Conservation (phyloP, 2,113 vertebrate species). For the Morone saxatilis region DNA sequence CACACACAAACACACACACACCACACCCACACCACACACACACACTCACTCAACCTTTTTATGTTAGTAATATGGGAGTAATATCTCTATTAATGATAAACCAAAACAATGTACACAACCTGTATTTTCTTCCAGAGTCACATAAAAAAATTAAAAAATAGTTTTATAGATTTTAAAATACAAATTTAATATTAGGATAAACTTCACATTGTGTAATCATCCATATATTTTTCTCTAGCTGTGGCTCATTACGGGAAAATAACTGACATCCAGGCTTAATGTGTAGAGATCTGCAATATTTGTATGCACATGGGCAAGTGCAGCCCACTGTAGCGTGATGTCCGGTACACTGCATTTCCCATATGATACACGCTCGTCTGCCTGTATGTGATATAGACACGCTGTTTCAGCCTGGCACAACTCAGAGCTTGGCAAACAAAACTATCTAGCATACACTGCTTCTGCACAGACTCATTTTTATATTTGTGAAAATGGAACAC, state of each 20-base stretch:
- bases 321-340: slow-evolving; percentile 38
- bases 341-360: slow-evolving; percentile 31
- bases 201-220: background rate
- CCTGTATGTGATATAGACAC: background rate
- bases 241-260: slow-evolving; percentile 24
- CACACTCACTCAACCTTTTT: background rate
- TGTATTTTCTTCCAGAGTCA: background rate
- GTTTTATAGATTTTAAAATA: background rate
- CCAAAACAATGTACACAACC: background rate
- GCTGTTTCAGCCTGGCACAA: slow-evolving; percentile 9
- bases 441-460: background rate
- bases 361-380: slow-evolving; percentile 24
- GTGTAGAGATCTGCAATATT: slow-evolving; percentile 6
- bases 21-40: background rate
- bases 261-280: slow-evolving; percentile 7
- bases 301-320: slow-evolving; percentile 12
- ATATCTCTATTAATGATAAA: background rate
- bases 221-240: background rate
- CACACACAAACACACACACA: background rate
- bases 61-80: background rate
- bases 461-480: slow-evolving; percentile 8
- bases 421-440: background rate
- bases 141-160: background rate
- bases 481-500: slow-evolving; percentile 7
- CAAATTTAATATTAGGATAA: background rate